Evolutionary conservation across 2,113 vertebrate genomes (phyloP).

Genomic region (Melospiza melodia): DNA sequence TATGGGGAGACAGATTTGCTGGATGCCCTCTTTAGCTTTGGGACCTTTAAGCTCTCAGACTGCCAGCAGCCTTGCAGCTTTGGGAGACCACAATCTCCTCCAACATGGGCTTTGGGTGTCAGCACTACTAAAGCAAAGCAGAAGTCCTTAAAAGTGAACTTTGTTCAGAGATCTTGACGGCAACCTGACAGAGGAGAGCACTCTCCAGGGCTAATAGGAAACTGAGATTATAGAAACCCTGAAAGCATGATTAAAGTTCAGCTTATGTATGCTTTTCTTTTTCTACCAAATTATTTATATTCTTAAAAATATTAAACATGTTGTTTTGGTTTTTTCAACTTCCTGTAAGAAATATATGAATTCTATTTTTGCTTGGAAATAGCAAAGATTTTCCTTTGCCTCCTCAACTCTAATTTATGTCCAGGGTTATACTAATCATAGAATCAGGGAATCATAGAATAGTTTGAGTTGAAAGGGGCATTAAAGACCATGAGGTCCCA

Average conservation of each 20-base stretch:
- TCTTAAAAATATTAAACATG: neutral
- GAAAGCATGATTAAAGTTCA: neutral
- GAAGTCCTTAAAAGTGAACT: neutral
- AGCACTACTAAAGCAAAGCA: neutral
- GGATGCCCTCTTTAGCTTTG: neutral
- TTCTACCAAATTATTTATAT: neutral
- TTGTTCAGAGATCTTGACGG: neutral
- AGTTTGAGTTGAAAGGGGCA: neutral
- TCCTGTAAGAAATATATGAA: neutral
- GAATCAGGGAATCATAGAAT: no score
- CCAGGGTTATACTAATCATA: neutral
- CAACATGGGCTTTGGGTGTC: neutral
- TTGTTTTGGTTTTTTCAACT: neutral
- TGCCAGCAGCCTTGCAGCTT: neutral
- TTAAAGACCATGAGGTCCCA: neutral
- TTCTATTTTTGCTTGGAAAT: neutral
- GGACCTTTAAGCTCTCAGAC: neutral
- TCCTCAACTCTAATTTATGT: neutral
- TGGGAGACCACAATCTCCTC: neutral
- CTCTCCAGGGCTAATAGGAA: neutral
- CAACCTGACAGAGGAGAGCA: neutral
- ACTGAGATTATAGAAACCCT: neutral
- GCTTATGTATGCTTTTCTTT: neutral
- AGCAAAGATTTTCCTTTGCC: neutral
- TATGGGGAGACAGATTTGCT: neutral